Evolutionary conservation across 1,140 invertebrate species (phyloP).

Genomic region (Drosophila chauvacae): DNA sequence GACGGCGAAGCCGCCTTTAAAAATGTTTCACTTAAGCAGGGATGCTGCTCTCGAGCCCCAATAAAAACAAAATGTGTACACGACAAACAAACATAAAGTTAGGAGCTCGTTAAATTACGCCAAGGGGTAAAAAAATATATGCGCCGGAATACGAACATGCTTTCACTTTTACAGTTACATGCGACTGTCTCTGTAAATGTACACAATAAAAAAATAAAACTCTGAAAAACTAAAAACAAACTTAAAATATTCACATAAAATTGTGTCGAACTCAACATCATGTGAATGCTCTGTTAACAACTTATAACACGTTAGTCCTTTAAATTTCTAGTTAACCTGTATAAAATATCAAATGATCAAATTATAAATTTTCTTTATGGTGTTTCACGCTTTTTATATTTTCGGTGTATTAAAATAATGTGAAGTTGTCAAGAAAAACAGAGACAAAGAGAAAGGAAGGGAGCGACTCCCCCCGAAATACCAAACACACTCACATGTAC

Average conservation of each 20-base stretch:
- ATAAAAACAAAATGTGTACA: constrained; percentile 81
- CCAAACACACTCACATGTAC: not conserved
- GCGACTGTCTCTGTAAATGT: constrained; percentile 6
- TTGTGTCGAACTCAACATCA: not conserved
- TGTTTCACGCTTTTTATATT: not conserved
- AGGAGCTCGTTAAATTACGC: constrained; percentile 78
- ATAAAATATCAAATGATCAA: not conserved
- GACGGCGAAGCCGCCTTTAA: constrained; percentile 49
- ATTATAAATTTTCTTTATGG: not conserved
- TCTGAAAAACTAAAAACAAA: not conserved
- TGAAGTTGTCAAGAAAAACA: constrained; percentile 56
- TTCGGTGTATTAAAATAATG: constrained; percentile 41
- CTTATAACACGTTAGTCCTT: not conserved
- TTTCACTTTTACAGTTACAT: constrained; percentile 58
- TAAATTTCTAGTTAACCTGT: not conserved
- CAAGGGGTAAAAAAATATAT: constrained; percentile 70
- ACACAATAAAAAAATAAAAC: not conserved
- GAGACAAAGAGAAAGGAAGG: not conserved
- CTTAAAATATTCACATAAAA: not conserved
- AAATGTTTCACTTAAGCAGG: constrained; percentile 79
- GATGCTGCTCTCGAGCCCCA: constrained; percentile 48
- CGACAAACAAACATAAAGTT: constrained; percentile 83
- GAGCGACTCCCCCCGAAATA: not conserved
- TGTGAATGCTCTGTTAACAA: not conserved
- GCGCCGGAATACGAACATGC: constrained; percentile 54